Conservation (phyloP, 2,113 vertebrate genomes). For the Pygoscelis antarcticus region DNA sequence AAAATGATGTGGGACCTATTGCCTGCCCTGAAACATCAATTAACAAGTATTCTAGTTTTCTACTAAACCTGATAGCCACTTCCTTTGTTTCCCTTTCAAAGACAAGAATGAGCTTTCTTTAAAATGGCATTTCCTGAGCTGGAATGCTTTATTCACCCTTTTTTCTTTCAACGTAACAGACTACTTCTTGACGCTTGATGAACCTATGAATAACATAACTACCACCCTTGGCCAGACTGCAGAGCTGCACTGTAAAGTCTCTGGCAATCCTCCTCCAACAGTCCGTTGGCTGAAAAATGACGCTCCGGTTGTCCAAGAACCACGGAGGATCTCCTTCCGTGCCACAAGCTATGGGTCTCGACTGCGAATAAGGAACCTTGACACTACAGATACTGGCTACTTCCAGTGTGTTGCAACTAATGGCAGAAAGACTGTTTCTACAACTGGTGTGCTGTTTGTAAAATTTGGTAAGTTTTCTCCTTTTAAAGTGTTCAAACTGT, state of each 20-base stretch:
- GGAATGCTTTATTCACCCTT: not conserved
- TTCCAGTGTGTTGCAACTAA: conserved; percentile 96
- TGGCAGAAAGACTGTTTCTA: conserved; percentile 87
- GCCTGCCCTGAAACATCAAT: not conserved
- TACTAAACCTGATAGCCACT: not conserved
- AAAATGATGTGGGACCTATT: not conserved
- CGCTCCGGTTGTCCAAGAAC: conserved; percentile 93
- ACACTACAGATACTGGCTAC: conserved; percentile 97
- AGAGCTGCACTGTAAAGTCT: conserved; percentile 90
- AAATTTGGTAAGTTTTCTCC: conserved; percentile 88
- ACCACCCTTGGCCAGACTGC: conserved; percentile 93
- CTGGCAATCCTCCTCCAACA: conserved; percentile 84
- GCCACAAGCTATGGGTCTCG: conserved; percentile 88
- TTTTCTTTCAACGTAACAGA: conserved; percentile 65
- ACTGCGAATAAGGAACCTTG: conserved; percentile 92
- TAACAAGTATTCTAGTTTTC: not conserved
- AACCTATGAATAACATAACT: conserved; percentile 98
- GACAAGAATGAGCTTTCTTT: not conserved
- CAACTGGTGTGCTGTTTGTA: conserved; percentile 93
- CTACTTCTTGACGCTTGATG: conserved; percentile 86
- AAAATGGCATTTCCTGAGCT: not conserved
- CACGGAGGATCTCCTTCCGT: conserved; percentile 88
- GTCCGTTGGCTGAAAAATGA: conserved; percentile 98
- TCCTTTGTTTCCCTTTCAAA: not conserved
- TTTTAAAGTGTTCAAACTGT: accelerated